phyloP scores from a whole-genome alignment of 1,140 invertebrate genomes.

The Sweltsa coloradensis region DNA sequence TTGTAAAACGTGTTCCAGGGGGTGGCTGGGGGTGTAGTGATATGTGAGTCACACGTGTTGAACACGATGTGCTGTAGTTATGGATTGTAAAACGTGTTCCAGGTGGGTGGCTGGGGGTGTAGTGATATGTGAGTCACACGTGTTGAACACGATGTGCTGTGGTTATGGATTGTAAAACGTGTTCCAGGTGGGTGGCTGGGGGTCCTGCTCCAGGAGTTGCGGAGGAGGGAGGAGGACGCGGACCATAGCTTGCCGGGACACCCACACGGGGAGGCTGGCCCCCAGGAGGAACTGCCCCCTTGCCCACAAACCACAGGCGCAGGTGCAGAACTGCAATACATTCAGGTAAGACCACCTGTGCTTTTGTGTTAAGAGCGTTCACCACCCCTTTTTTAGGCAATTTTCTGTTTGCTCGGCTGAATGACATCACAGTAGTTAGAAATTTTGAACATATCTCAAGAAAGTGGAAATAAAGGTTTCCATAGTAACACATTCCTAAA shows the following conservation, averaged over 20 bases:
- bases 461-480: not conserved
- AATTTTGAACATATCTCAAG: not conserved
- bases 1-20: too few species aligned
- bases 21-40: too few species aligned
- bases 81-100: too few species aligned
- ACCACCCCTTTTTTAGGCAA: not conserved
- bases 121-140: too few species aligned
- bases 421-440: not conserved
- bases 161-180: too few species aligned
- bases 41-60: too few species aligned
- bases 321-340: slow-evolving; percentile 35
- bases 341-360: slow-evolving; percentile 31
- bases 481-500: too few species aligned
- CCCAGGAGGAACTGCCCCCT: slow-evolving; percentile 33
- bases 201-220: slow-evolving; percentile 40
- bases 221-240: slow-evolving; percentile 36
- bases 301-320: slow-evolving; percentile 28
- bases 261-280: slow-evolving; percentile 32
- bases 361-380: not conserved
- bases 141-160: too few species aligned
- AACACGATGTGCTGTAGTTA: too few species aligned
- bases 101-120: too few species aligned
- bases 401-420: not conserved
- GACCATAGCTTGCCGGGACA: slow-evolving; percentile 36
- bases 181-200: slow-evolving; percentile 41